Conservation (phyloP, 1,140 invertebrate genomes). For the Drosophila repletoides region DNA sequence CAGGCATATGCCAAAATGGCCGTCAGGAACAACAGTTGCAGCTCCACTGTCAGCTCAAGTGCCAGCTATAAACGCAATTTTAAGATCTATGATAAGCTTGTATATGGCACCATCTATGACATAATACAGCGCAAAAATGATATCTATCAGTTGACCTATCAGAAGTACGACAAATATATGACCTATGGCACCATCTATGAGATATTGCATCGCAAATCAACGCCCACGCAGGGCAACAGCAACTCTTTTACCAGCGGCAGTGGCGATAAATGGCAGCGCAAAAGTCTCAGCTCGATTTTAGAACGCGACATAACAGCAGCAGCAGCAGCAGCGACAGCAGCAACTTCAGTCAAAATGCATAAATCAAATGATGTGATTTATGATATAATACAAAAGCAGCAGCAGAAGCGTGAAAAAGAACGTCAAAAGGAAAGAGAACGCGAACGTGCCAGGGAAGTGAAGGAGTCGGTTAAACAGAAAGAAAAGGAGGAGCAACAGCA, state of each 20-base stretch:
- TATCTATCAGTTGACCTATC: conserved; percentile 74
- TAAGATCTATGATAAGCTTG: conserved; percentile 80
- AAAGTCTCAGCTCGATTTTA: conserved; percentile 68
- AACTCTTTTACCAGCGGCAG: conserved; percentile 18
- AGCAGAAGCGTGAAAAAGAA: conserved; percentile 39
- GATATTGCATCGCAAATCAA: conserved; percentile 75
- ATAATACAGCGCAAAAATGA: conserved; percentile 82
- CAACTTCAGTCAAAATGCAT: conserved; percentile 31
- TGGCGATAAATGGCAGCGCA: conserved; percentile 70
- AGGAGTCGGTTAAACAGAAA: too few species aligned
- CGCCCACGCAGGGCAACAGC: conserved; percentile 36
- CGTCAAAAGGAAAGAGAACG: conserved; percentile 25
- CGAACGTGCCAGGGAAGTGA: conserved; percentile 1
- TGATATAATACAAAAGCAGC: conserved; percentile 71
- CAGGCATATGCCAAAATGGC: conserved; percentile 36
- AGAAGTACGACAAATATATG: conserved; percentile 82
- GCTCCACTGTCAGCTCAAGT: conserved; percentile 3
- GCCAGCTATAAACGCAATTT: conserved; percentile 68
- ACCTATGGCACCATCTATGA: conserved; percentile 82
- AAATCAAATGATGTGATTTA: conserved; percentile 64
- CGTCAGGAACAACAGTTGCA: conserved; percentile 11
- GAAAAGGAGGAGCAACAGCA: not conserved
- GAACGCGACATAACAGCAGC: conserved; percentile 45
- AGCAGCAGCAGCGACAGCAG: conserved; percentile 9
- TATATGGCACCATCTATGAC: conserved; percentile 81